Conservation (phyloP, 2,797 vertebrate species). For the Leptoclinus maculatus region DNA sequence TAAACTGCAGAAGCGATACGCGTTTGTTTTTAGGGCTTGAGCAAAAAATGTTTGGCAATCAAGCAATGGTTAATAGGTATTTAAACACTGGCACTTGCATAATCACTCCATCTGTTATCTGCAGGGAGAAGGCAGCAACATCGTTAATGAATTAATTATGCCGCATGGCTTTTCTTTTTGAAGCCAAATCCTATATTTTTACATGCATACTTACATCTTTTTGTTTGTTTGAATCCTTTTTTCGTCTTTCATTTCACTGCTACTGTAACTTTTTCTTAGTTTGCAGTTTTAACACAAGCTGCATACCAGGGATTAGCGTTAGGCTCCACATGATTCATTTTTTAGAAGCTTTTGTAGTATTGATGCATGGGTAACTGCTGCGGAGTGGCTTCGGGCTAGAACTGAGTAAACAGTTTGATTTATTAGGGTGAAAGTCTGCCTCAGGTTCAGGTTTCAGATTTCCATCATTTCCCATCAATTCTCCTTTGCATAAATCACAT, state of each 20-base stretch:
- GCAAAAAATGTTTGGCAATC: conserved; percentile 40
- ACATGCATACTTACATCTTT: not conserved
- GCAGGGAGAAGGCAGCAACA: conserved; percentile 17
- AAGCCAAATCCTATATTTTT: not conserved
- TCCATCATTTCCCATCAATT: conserved; percentile 48
- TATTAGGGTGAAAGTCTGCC: conserved; percentile 53
- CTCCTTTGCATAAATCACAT: conserved; percentile 39
- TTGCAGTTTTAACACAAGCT: conserved; percentile 13
- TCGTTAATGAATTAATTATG: conserved; percentile 42
- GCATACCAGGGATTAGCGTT: conserved; percentile 3
- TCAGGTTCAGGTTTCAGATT: conserved; percentile 44
- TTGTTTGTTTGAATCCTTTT: not conserved
- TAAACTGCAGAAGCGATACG: conserved; percentile 20
- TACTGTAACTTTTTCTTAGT: not conserved
- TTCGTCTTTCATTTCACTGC: not conserved
- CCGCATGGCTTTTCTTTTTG: conserved; percentile 4
- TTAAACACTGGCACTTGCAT: conserved; percentile 55
- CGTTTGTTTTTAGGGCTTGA: conserved; percentile 42
- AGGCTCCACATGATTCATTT: conserved; percentile 36
- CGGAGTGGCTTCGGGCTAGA: conserved; percentile 34
- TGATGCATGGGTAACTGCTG: conserved; percentile 53
- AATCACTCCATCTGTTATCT: conserved; percentile 65
- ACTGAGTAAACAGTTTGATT: conserved; percentile 55
- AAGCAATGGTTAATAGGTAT: conserved; percentile 52
- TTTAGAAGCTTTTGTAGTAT: conserved; percentile 38